A percentile compares a stretch with the other conserved stretches of the same genome.
Evolutionary conservation across 2,888 invertebrate genomes (phyloP).

Genomic region (Phasia obesa): DNA sequence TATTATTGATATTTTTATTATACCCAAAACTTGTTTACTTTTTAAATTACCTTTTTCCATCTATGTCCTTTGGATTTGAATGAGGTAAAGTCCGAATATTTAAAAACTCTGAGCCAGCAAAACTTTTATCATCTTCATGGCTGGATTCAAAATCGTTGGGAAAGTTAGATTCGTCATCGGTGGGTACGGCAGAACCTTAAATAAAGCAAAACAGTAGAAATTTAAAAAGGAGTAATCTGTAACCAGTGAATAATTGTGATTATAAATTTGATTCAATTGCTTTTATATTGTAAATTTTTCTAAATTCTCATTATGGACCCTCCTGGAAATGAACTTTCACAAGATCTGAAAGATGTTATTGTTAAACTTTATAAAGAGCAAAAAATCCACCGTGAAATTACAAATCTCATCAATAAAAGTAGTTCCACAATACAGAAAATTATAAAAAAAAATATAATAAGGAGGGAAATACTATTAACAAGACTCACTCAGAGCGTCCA

Average conservation of each 20-base stretch:
- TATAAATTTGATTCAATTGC: constrained; percentile 4
- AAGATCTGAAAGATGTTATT: constrained; percentile 2
- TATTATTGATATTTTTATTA: background rate
- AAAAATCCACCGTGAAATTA: too few species aligned
- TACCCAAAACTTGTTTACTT: background rate
- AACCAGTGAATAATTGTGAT: constrained; percentile 9
- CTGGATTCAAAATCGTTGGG: constrained; percentile 74
- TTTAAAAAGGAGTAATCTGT: too few species aligned
- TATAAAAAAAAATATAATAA: too few species aligned
- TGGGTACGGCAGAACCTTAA: constrained; percentile 74
- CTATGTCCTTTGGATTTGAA: constrained; percentile 41
- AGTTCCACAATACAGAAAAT: constrained; percentile 19
- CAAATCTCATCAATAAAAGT: background rate
- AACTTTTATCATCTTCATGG: constrained; percentile 73
- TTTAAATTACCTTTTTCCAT: constrained; percentile 66
- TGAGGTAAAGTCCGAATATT: constrained; percentile 73
- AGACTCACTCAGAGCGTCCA: constrained; percentile 22
- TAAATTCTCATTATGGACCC: constrained; percentile 14
- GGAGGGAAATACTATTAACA: constrained; percentile 30
- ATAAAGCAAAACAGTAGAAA: background rate
- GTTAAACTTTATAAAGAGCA: too few species aligned
- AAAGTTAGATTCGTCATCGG: constrained; percentile 74
- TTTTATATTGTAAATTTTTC: constrained; percentile 12
- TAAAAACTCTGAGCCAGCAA: constrained; percentile 77
- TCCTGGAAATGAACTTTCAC: constrained; percentile 24